phyloP scores from a whole-genome alignment of 2,113 vertebrate genomes.

The Calypte anna region DNA sequence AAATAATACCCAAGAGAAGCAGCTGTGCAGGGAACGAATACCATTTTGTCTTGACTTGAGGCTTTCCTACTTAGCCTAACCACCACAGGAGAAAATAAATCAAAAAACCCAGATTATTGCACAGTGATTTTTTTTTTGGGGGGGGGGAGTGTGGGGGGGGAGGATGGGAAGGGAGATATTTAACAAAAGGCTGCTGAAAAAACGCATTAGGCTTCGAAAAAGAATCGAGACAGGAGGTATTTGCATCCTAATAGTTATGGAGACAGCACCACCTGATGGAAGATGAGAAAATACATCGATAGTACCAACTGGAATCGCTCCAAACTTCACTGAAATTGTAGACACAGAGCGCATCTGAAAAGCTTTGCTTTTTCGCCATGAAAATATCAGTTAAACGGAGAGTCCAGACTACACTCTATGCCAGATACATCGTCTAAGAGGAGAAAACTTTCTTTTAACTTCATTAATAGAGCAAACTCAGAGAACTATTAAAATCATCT shows the following conservation, averaged over 20 bases:
- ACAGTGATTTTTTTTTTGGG: slow-evolving; percentile 35
- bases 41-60: neutral
- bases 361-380: neutral
- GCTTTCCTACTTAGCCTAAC: neutral
- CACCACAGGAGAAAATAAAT: neutral
- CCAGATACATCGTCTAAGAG: neutral
- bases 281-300: neutral
- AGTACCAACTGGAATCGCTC: neutral
- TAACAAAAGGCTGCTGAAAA: slow-evolving; percentile 75
- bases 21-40: neutral
- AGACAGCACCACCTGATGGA: slow-evolving; percentile 80
- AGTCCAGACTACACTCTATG: neutral
- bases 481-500: neutral
- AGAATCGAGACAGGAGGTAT: slow-evolving; percentile 27
- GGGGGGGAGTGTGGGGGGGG: too few relatives aligned
- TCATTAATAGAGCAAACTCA: neutral
- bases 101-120: neutral
- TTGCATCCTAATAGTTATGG: slow-evolving; percentile 74
- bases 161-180: slow-evolving; percentile 38
- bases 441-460: neutral
- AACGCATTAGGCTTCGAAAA: slow-evolving; percentile 65
- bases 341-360: neutral
- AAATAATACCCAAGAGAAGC: neutral
- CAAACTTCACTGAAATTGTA: neutral
- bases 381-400: neutral